These are phyloP conservation scores for Eupithecia inturbata DNA, from an alignment of 2,888 invertebrate species.

Conservation along the genomic window DNA sequence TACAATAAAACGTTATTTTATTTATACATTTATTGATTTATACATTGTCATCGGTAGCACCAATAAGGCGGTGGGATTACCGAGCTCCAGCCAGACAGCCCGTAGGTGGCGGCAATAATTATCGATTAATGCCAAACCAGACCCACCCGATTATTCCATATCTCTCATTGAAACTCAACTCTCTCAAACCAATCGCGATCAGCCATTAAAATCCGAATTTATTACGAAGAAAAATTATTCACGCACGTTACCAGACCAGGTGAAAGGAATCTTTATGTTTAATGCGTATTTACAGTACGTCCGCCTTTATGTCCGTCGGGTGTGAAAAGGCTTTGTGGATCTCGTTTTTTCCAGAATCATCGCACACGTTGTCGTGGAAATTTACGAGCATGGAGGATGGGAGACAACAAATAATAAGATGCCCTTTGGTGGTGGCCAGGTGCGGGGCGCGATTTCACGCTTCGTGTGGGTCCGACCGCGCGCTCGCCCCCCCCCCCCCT, in stretches of 20 bases:
- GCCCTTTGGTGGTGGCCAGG: constrained; percentile 69
- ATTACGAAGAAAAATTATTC: constrained; percentile 82
- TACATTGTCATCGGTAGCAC: constrained; percentile 60
- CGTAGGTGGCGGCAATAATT: constrained; percentile 70
- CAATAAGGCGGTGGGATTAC: constrained; percentile 62
- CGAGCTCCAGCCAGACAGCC: constrained; percentile 42
- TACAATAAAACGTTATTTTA: constrained; percentile 18
- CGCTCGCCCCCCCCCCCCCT: no score
- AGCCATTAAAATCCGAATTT: constrained; percentile 81
- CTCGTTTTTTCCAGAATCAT: constrained; percentile 79
- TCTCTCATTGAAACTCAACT: constrained; percentile 65
- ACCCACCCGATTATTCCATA: constrained; percentile 56
- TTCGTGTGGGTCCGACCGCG: constrained; percentile 75
- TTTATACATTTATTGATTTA: constrained; percentile 67
- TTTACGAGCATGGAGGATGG: constrained; percentile 83
- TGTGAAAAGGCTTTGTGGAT: constrained; percentile 80
- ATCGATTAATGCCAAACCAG: constrained; percentile 67
- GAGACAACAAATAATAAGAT: constrained; percentile 83
- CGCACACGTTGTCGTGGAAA: constrained; percentile 83
- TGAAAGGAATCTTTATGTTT: constrained; percentile 63
- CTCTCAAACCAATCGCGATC: constrained; percentile 76
- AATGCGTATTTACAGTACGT: constrained; percentile 63
- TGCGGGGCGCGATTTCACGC: constrained; percentile 80
- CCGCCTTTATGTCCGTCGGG: constrained; percentile 72
- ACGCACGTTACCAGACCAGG: constrained; percentile 73